Base-by-base conservation (phyloP, 2,113 vertebrate genomes). In the Vanacampus margaritifer region DNA sequence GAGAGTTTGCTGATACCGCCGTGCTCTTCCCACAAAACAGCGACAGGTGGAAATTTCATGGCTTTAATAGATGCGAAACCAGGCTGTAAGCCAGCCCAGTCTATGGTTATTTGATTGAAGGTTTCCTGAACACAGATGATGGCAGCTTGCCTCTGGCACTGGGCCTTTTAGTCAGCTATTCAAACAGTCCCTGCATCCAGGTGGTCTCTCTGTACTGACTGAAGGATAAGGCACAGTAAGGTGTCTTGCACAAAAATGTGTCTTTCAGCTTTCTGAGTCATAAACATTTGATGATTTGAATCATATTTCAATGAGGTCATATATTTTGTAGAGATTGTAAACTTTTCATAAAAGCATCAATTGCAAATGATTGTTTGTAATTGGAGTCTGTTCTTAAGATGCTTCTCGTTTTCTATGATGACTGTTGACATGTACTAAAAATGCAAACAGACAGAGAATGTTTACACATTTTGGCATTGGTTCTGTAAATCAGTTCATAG, bases 121-220 rank as follows among this genome's bases (percentile, higher is more conserved):
- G 26, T 41, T 50, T 41, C 24, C 37, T 35, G 57, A 67, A 64
- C 43, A 72, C 17, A 74, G n/a, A 64, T 24, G 57, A 66, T 75
- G 43, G 51, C 59, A 73, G 65, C 24, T 73, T 72, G 75, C 71
- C 64, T 69, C 43, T 76, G n/a, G 78, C 73, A 68, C 24, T 58
- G 23, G 59, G 76, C 69, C 68, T 43, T 36, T 51, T 72, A 64
- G 53, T 63, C 28, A 64, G 74, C 61, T 65, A 53, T 72, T 36
- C 62, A n/a, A 74, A 78, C 60, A 71, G 68, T 82, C 45, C 63
- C 72, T 74, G 51, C 64, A 62, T 65, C 70, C 28, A 67, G 50
- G 48, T 60, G 43, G 54, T 48, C 26, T 24, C 10, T 72, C 32
- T 78, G 63, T 50, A 53, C 17, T 64, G 54, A 70, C 56, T n/a